Base-by-base conservation (phyloP, 2,113 vertebrate species). In the Polypterus bichir region DNA sequence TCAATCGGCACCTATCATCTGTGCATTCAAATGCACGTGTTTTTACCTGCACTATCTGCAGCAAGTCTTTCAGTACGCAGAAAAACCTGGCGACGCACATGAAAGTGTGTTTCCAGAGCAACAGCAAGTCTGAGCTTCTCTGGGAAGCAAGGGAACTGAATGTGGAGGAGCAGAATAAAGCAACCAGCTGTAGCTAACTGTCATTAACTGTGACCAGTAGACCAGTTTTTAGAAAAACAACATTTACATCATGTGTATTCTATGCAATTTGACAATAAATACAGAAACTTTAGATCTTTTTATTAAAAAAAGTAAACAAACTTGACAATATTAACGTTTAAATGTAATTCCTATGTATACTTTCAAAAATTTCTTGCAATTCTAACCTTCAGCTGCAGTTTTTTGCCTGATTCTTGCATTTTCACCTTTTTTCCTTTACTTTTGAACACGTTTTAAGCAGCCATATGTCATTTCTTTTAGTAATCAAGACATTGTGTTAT, bases 1-100 rank as follows among this genome's bases (percentile, higher is more conserved):
- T 86, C 68, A 87, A 82, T 46, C 63, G 80, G 54, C 82, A 79
- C 60, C 80, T 86, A 44, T 70, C 76, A 9, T 86, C 89, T 0
- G 78, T 84, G 65, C 83, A 83, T 76, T 84, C 83, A 1, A 77
- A 69, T 48, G 77, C 83, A 75, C 68, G 74, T 9, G 53, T 75
- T 10, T 78, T 76, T 64, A 59, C 63, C 51, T 89, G 88, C 72
- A 74, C 75, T 1, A 70, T 70, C 62, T 86, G 87, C 5, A 71
- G 79, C 69, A 86, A 83, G 77, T 79, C 84, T 66, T 88, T 89
- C 52, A 83, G 80, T 51, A 81, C 83, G 1, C 80, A 70, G 70
- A 90, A 90, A 71, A 90, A 80, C 73, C 82, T 91, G 69, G 62
- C 80, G 3, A 80, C 79, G 45, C 89, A 88, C n/a, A 54, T 74